Evolutionary conservation across 1,140 invertebrate species (phyloP).

Genomic region (Semibalanus balanoides): DNA sequence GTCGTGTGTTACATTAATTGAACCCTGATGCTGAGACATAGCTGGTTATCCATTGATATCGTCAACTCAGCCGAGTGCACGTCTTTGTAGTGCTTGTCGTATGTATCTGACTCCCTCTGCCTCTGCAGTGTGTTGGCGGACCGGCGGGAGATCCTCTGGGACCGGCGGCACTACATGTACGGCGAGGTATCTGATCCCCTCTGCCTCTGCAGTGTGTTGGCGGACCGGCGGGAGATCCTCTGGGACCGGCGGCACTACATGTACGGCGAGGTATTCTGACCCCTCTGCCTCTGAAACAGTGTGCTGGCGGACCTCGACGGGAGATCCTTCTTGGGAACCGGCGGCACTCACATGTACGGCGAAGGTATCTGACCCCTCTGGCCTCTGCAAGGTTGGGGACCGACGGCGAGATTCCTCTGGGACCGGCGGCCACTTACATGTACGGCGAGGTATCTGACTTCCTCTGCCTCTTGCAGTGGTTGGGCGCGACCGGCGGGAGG

Average conservation of each 20-base stretch:
- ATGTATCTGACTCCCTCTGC: no score
- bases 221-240: constrained; percentile 54
- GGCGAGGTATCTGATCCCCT: constrained; percentile 32
- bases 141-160: constrained; percentile 73
- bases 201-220: constrained; percentile 19
- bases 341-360: constrained; percentile 71
- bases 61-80: no score
- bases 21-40: no score
- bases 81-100: constrained; percentile 3
- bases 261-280: constrained; percentile 39
- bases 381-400: no score
- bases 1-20: no score
- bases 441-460: no score
- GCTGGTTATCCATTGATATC: no score
- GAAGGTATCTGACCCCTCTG: no score
- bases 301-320: constrained; percentile 35
- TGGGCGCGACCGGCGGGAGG: constrained; percentile 47
- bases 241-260: constrained; percentile 92
- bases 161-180: constrained; percentile 79
- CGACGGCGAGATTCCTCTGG: no score
- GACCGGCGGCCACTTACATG: no score
- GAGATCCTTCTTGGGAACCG: constrained; percentile 91
- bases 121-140: constrained; percentile 25
- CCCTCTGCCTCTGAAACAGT: constrained; percentile 11
- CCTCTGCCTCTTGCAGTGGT: no score